Percentiles rank a stretch among this genome's conserved stretches.
Evolutionary conservation across 2,888 invertebrate species (phyloP).

Genomic region (Drosophila pseudotalamancana): DNA sequence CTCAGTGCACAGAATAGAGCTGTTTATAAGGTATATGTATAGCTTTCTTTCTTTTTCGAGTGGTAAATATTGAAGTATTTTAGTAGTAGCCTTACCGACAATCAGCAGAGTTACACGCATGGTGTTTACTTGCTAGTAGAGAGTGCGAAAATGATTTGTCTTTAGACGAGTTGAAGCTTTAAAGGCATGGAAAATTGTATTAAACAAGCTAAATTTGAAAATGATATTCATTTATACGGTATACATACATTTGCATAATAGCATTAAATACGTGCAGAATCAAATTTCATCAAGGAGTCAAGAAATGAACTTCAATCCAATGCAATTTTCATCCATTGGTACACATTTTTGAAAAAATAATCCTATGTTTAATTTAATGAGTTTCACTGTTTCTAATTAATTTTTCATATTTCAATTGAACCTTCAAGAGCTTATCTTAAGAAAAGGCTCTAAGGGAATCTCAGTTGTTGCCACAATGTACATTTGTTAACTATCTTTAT

Average conservation of each 20-base stretch:
- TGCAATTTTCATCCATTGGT: too few relatives aligned
- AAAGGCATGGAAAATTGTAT: not conserved
- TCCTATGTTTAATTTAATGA: too few relatives aligned
- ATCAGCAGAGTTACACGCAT: slow-evolving; percentile 8
- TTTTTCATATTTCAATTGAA: too few relatives aligned
- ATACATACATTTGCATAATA: too few relatives aligned
- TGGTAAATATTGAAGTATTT: too few relatives aligned
- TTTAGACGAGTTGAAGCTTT: not conserved
- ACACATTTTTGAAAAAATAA: too few relatives aligned
- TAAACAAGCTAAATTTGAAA: not conserved
- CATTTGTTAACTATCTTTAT: slow-evolving; percentile 8
- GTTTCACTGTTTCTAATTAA: too few relatives aligned
- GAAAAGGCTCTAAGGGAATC: slow-evolving; percentile 9
- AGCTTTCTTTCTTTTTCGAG: too few relatives aligned
- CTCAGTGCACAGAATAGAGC: not conserved
- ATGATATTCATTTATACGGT: too few relatives aligned
- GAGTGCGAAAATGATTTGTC: not conserved
- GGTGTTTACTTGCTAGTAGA: not conserved
- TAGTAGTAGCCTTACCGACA: slow-evolving; percentile 16
- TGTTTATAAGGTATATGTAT: not conserved
- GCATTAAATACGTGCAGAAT: too few relatives aligned
- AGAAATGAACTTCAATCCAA: too few relatives aligned
- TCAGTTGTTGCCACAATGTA: slow-evolving; percentile 3
- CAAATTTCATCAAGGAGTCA: too few relatives aligned
- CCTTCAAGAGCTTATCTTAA: not conserved